Evolutionary conservation across 2,888 invertebrate species (phyloP).

Genomic region (Minunthozetes semirufus): DNA sequence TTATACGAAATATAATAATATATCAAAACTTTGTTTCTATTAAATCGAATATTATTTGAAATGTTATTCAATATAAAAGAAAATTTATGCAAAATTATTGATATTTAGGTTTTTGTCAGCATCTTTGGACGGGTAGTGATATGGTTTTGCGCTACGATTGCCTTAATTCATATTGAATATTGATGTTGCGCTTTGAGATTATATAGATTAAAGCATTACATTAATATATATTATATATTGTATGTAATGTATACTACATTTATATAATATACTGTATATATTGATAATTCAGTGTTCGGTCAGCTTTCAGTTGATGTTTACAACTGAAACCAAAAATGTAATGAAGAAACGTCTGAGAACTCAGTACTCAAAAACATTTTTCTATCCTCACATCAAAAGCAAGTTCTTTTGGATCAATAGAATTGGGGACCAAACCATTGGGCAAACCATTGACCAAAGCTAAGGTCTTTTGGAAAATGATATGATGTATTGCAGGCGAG

Average conservation of each 20-base stretch:
- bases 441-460: conserved; percentile 15
- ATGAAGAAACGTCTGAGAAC: conserved; percentile 10
- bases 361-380: neutral
- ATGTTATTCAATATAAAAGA: no score
- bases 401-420: conserved; percentile 15
- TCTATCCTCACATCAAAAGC: conserved; percentile 13
- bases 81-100: neutral
- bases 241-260: neutral
- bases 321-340: conserved; percentile 16
- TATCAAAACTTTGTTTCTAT: no score
- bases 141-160: neutral
- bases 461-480: conserved; percentile 29
- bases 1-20: no score
- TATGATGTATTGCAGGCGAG: conserved; percentile 8
- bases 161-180: conserved; percentile 20
- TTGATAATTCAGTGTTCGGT: neutral
- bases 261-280: conserved; percentile 17
- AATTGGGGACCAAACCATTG: neutral
- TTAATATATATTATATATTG: conserved; percentile 18
- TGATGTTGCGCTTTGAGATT: conserved; percentile 26
- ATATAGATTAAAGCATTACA: conserved; percentile 27
- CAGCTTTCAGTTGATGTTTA: conserved; percentile 6
- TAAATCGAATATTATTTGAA: no score
- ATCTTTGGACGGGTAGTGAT: neutral
- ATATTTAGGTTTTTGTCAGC: neutral